Evolutionary conservation across 2,797 vertebrate species (phyloP), one percentile per base, ranked within the genome.

Genomic region (Glyptemys insculpta): DNA sequence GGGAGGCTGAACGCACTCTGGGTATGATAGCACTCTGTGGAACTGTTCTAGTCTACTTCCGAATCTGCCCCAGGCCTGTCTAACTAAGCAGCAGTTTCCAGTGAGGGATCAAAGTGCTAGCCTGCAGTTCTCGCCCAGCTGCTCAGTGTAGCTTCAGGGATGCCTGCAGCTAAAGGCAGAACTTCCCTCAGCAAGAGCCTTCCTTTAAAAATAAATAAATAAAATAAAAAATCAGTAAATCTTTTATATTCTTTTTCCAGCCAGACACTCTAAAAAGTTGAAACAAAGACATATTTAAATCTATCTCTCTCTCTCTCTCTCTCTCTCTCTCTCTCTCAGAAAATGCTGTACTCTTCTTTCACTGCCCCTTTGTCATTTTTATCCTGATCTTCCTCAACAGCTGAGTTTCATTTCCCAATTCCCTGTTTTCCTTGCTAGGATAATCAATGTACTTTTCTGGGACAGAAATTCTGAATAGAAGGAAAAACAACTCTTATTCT

Each of bases 231-330:
- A n/a, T 5, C 25, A 2, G 53, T 31, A 86, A 93, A 88, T 82
- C 89, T 84, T 94, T 91, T 59, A 59, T 21, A 31, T 25, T 88
- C 78, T 44, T 57, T 81, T 12, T 83, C 89, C 79, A 85, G 27
- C n/a, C 4, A n/a, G 68, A 83, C 29, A 29, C 54, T 80, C 3
- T 56, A 91, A 81, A 90, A 87, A 53, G 72, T 7, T 50, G 54
- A 92, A 80, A n/a, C 34, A 25, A 81, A 86, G 52, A 81, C 25
- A 34, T 85, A 62, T 14, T 34, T 76, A 47, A 81, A 74, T 41
- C 5, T n/a, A n/a, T n/a, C n/a, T n/a, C n/a, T 74, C 56, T 23
- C 74, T 84, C 6, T 5, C 56, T 87, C 72, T 5, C 84, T 50
- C 79, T 83, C 59, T 80, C 5, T 2, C 2, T 92, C 12, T 72